A percentile compares a stretch with the other conserved stretches of the same genome.
Conservation (phyloP, 2,113 vertebrate species). For the Phylloscopus trochiloides region DNA sequence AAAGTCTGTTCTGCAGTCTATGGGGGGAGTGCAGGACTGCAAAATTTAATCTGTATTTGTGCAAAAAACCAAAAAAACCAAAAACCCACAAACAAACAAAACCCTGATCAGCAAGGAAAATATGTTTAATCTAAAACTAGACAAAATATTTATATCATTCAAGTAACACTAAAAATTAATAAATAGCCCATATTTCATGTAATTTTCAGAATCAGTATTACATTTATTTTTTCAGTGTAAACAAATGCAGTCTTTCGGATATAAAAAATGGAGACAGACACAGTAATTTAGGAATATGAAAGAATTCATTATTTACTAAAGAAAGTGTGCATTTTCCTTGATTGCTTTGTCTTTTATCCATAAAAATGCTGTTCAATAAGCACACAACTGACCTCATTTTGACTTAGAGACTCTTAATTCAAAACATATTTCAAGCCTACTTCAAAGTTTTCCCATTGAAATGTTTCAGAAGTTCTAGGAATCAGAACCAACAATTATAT, state of each 20-base stretch:
- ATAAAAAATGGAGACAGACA: neutral
- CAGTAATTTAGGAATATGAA: neutral
- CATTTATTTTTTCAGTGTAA: neutral
- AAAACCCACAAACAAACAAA: neutral
- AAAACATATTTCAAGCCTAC: neutral
- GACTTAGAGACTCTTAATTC: neutral
- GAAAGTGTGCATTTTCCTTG: neutral
- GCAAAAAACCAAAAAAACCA: neutral
- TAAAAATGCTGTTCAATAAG: neutral
- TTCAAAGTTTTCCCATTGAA: slow-evolving; percentile 15
- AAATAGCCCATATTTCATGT: neutral
- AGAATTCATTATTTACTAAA: neutral
- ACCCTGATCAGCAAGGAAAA: neutral
- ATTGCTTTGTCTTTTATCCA: slow-evolving; percentile 2
- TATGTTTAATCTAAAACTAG: neutral
- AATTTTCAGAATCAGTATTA: neutral
- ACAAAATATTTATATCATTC: neutral
- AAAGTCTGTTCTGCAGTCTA: neutral
- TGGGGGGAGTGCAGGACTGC: neutral
- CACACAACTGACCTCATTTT: neutral
- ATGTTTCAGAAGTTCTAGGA: neutral
- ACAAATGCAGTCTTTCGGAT: neutral
- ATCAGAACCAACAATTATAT: neutral
- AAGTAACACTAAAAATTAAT: neutral
- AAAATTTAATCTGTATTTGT: neutral